Evolutionary conservation across 2,888 invertebrate species (phyloP), one percentile per base, ranked within the genome.

Genomic region (Sicus ferrugineus): DNA sequence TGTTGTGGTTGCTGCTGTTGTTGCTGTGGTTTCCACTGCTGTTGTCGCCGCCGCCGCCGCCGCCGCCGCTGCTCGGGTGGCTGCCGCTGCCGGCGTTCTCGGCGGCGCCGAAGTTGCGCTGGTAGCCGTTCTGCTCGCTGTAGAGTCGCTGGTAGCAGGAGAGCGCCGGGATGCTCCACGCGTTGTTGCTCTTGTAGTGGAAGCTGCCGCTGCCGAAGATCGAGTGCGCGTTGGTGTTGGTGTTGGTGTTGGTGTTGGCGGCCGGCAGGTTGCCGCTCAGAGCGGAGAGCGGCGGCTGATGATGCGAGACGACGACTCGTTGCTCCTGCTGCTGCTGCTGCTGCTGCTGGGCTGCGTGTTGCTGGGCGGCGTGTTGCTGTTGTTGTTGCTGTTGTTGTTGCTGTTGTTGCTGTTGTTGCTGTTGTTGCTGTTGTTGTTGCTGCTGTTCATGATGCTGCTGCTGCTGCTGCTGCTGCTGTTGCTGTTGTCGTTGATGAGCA

Each of bases 131-230:
- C 73, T 78, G 82, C 63, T 83, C 83, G 74, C 77, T 81, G 75
- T 84, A 84, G 69, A 84, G 78, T 21, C 84, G 80, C 72, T 82
- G 85, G 70, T 85, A 85, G 73, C 80, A 81, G 52, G 80, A 79
- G 19, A 85, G 70, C 38, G 81, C 81, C 23, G 85, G 84, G 74
- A 85, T 75, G 42, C 80, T 82, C 84, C 84, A 85, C 3, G 83
- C 82, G 63, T 84, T 85, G 75, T 83, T 85, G 54, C 82, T 81
- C 74, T 84, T 83, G 75, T 84, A 85, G 73, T 84, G 84, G 72
- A 84, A 85, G 75, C 82, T 84, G 68, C 83, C 84, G 30, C 79
- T 79, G 65, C 83, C 83, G 64, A 85, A 85, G 71, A 85, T 81
- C n/a, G 84, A 84, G 73, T 84, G 84, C 3, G 83, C 76, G 73